phyloP scores from a whole-genome alignment of 2,888 invertebrate species.

The Brachyptera putata region DNA sequence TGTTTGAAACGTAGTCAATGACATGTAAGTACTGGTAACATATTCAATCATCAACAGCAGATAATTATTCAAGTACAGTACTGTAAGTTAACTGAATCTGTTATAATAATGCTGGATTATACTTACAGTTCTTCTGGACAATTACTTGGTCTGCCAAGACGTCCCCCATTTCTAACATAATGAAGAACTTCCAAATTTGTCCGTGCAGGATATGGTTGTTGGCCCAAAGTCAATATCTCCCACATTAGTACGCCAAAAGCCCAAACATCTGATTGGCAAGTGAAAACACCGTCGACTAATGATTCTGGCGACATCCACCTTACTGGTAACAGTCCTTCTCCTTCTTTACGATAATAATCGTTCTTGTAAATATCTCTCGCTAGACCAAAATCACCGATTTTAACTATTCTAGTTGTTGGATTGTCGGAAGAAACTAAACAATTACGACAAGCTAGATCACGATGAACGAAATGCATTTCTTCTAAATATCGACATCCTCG shows the following conservation, averaged over 20 bases:
- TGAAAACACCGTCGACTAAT: constrained; percentile 91
- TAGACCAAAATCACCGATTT: constrained; percentile 95
- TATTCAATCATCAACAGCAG: too few relatives aligned
- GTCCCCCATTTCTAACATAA: constrained; percentile 83
- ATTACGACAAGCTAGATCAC: constrained; percentile 93
- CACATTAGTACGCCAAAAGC: constrained; percentile 90
- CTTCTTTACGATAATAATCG: constrained; percentile 89
- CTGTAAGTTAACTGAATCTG: background rate
- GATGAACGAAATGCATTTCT: constrained; percentile 95
- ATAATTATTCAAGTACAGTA: too few relatives aligned
- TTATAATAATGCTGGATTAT: constrained; percentile 16
- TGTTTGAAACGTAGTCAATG: too few relatives aligned
- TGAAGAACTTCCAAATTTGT: constrained; percentile 89
- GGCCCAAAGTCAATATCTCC: constrained; percentile 95
- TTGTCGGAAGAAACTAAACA: constrained; percentile 79
- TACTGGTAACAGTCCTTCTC: constrained; percentile 81
- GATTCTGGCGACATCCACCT: constrained; percentile 99
- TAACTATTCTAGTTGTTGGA: constrained; percentile 73
- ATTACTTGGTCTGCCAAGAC: constrained; percentile 73
- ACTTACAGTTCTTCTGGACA: constrained; percentile 78
- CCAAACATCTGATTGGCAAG: constrained; percentile 96
- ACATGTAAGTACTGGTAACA: too few relatives aligned
- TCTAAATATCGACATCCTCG: constrained; percentile 94
- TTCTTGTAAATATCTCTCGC: constrained; percentile 96
- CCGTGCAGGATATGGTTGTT: constrained; percentile 93